Percentiles rank a stretch among this genome's conserved stretches.
These are phyloP conservation scores for Geophilus truncorum DNA, from an alignment of 2,888 invertebrate genomes.

Conservation along the genomic window DNA sequence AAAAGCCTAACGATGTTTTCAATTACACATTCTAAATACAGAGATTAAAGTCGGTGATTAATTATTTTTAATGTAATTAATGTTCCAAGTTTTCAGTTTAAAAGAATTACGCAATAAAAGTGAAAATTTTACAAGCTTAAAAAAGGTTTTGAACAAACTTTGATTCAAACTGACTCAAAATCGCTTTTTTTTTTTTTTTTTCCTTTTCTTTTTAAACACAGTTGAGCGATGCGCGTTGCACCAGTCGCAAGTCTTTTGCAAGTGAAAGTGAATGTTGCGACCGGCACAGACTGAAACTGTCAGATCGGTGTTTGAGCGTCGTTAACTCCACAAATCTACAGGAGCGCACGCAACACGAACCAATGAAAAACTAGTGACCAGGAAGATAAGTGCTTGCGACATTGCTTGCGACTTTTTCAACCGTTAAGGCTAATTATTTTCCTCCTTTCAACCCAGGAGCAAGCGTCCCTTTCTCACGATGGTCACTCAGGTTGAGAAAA, in stretches of 20 bases:
- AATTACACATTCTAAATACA: not conserved
- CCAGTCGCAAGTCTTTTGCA: not conserved
- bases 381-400: not conserved
- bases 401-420: not conserved
- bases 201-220: too few species aligned
- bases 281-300: not conserved
- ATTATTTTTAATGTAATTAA: too few species aligned
- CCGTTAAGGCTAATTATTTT: slow-evolving; percentile 1
- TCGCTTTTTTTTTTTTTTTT: too few species aligned
- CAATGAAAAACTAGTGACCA: slow-evolving; percentile 5
- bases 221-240: too few species aligned
- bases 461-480: not conserved
- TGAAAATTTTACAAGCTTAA: too few species aligned
- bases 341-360: not conserved
- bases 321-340: not conserved
- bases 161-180: too few species aligned
- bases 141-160: too few species aligned
- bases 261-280: not conserved
- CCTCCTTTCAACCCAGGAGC: not conserved
- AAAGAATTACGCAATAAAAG: too few species aligned
- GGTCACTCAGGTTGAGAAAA: not conserved
- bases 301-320: not conserved
- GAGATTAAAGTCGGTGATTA: too few species aligned
- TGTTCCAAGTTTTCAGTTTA: too few species aligned
- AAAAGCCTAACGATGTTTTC: not conserved